These are phyloP conservation scores for Contarinia nasturtii DNA, from an alignment of 1,140 invertebrate species.

Conservation along the genomic window DNA sequence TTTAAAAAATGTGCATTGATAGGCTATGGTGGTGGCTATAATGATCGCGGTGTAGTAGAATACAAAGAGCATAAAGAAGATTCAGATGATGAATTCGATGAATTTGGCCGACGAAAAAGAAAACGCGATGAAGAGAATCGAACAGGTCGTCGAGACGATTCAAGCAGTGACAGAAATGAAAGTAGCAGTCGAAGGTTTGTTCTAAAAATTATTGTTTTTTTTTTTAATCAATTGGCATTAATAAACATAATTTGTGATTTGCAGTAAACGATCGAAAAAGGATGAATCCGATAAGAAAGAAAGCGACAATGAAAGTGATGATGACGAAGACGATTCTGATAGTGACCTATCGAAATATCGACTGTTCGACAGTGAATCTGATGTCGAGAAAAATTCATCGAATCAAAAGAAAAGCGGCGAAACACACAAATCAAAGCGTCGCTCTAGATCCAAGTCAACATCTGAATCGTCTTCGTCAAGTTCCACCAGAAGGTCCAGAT, in stretches of 20 bases:
- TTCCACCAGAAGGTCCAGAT: background rate
- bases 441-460: no score
- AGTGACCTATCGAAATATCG: slow-evolving; percentile 69
- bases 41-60: slow-evolving; percentile 82
- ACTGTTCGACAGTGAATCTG: slow-evolving; percentile 40
- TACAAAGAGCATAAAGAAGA: slow-evolving; percentile 74
- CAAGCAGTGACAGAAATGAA: slow-evolving; percentile 21
- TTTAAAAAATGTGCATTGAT: no score
- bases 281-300: slow-evolving; percentile 17
- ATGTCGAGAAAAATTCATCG: slow-evolving; percentile 18
- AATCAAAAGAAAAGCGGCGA: background rate
- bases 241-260: no score
- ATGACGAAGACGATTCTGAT: slow-evolving; percentile 40
- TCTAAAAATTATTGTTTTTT: no score
- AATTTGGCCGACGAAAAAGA: slow-evolving; percentile 84
- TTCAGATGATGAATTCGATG: slow-evolving; percentile 85
- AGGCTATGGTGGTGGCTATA: slow-evolving; percentile 76
- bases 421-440: no score
- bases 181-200: slow-evolving; percentile 10
- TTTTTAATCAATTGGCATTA: no score
- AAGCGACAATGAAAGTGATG: slow-evolving; percentile 25
- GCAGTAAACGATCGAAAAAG: slow-evolving; percentile 13
- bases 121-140: slow-evolving; percentile 27
- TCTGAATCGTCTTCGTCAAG: no score
- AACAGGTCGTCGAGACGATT: slow-evolving; percentile 21